A percentile compares a stretch with the other conserved stretches of the same genome.
phyloP scores from a whole-genome alignment of 1,140 invertebrate species.

The Papilio xuthus region DNA sequence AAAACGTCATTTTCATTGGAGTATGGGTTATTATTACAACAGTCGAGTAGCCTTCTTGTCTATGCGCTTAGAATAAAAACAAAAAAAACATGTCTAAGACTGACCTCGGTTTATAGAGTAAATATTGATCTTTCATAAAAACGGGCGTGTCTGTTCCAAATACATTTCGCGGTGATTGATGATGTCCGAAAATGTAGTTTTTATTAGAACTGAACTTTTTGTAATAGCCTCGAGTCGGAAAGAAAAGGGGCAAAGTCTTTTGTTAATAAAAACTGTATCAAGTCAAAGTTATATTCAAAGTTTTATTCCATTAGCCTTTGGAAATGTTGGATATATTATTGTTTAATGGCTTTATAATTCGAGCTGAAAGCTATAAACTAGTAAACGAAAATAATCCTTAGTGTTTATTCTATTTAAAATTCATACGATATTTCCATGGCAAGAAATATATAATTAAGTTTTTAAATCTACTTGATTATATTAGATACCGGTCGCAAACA shows the following conservation, averaged over 20 bases:
- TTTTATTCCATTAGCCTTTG: not conserved
- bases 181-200: conserved; percentile 24
- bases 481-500: not conserved
- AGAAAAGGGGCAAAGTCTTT: conserved; percentile 4
- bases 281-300: not conserved
- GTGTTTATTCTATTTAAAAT: too few species aligned
- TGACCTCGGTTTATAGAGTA: not conserved
- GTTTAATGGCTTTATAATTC: not conserved
- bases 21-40: not conserved
- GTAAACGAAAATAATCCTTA: not conserved
- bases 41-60: not conserved
- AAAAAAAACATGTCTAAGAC: not conserved
- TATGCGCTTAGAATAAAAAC: not conserved
- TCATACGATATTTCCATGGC: not conserved
- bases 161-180: conserved; percentile 22
- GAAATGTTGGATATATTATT: not conserved
- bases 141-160: conserved; percentile 5
- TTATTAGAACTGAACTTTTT: conserved; percentile 15
- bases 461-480: not conserved
- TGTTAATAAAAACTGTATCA: not conserved
- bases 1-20: not conserved
- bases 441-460: not conserved
- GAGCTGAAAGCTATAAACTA: not conserved
- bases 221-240: not conserved
- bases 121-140: conserved; percentile 23